Evolutionary conservation across 1,140 invertebrate genomes (phyloP).

Genomic region (Hylyphantes graminicola): DNA sequence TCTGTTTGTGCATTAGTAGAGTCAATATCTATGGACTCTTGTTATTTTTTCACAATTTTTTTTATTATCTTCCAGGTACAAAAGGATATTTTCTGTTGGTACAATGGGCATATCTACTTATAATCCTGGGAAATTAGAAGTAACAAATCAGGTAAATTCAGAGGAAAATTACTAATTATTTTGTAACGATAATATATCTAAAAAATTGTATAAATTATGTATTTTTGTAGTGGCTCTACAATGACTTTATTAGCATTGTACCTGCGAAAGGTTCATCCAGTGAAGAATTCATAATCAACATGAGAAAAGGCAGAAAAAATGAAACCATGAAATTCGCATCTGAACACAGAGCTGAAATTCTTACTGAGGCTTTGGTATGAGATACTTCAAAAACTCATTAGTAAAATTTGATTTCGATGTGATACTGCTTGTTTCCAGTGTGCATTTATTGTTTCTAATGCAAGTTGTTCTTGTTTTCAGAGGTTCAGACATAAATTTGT

Average conservation of each 20-base stretch:
- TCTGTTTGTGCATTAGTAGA: too few relatives aligned
- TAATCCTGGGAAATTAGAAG: slow-evolving; percentile 88
- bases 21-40: too few relatives aligned
- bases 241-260: slow-evolving; percentile 81
- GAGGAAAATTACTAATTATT: not conserved
- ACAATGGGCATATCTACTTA: slow-evolving; percentile 96
- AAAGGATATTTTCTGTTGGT: slow-evolving; percentile 96
- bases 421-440: too few relatives aligned
- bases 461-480: slow-evolving; percentile 63
- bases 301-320: slow-evolving; percentile 77
- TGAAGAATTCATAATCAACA: slow-evolving; percentile 62
- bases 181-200: not conserved
- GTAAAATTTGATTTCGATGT: too few relatives aligned
- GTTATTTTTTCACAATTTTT: too few relatives aligned
- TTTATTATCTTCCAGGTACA: slow-evolving; percentile 77
- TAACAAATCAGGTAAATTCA: slow-evolving; percentile 85
- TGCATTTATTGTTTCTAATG: too few relatives aligned
- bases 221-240: slow-evolving; percentile 77
- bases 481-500: slow-evolving; percentile 68
- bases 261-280: slow-evolving; percentile 67
- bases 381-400: too few relatives aligned
- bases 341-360: slow-evolving; percentile 89
- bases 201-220: not conserved
- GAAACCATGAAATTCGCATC: slow-evolving; percentile 98
- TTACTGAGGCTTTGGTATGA: slow-evolving; percentile 84